Evolutionary conservation across 2,113 vertebrate species (phyloP).

Genomic region (Odocoileus hemionus): DNA sequence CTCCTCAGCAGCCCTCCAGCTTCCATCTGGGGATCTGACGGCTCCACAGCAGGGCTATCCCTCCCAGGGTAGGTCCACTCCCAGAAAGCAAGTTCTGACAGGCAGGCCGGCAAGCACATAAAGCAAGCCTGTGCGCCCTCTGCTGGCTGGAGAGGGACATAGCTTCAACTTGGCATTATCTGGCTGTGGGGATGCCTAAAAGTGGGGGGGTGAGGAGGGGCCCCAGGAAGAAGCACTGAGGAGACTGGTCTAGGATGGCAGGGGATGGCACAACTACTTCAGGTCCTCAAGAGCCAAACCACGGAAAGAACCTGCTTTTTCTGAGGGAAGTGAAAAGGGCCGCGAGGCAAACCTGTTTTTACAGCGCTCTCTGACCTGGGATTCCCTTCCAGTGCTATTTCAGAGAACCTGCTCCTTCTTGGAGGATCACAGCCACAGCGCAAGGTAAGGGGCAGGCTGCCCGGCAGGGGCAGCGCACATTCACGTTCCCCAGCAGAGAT

Average conservation of each 20-base stretch:
- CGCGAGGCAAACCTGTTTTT: background rate
- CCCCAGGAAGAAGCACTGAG: background rate
- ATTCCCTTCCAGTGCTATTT: background rate
- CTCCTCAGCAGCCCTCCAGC: background rate
- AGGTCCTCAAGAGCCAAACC: background rate
- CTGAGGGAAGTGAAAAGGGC: background rate
- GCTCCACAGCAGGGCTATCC: background rate
- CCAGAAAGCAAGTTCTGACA: conserved; percentile 40
- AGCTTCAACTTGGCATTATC: background rate
- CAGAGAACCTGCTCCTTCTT: background rate
- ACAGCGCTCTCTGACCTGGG: background rate
- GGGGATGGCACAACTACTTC: background rate
- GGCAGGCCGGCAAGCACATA: background rate
- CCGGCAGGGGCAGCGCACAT: background rate
- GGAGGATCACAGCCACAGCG: background rate
- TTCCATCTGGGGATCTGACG: background rate
- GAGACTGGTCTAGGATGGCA: background rate
- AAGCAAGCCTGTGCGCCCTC: conserved; percentile 46
- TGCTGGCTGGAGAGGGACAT: conserved; percentile 50
- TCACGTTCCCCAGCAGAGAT: background rate
- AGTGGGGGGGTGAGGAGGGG: background rate
- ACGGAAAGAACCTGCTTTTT: background rate
- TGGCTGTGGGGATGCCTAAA: background rate
- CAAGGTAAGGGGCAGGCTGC: background rate
- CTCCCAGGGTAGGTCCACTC: background rate